Evolutionary conservation across 2,888 invertebrate species (phyloP), one percentile per base, ranked within the genome.

Genomic region (Heliconius cydno): DNA sequence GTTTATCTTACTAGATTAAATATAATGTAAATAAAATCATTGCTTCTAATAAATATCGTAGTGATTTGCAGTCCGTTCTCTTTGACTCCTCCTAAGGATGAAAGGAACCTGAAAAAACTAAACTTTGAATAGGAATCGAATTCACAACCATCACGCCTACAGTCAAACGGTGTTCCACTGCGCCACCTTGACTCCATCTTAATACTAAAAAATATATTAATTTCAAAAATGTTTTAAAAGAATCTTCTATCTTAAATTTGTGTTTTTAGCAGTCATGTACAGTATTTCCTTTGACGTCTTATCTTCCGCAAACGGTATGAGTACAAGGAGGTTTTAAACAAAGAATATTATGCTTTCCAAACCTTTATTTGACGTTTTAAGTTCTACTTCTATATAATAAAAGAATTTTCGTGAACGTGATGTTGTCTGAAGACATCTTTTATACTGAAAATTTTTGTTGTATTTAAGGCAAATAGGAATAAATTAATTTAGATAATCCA

Each of bases 201-300:
- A 22, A 30, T 30, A 10, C 30, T 57, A 10, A 22, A 60, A 25
- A 7, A 60, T 73, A 73, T 60, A 13, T 15, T 25, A 73, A 73
- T 73, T 73, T 73, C 34, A 73, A 34, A 60, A 60, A 34, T 15
- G 1, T 72, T 30, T 30, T 34, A 3, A 60, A 60, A 38, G 15
- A 73, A 38, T 38, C 13, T 38, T 72, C 68, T 22, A 34, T 38
- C 73, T 73, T 60, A 25, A 73, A 38, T 73, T 73, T 57, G 73
- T 73, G 57, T 60, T 73, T 73, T 73, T 73, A 73, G n/a, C 57
- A 73, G 73, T 73, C 73, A 60, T 60, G 60, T 73, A 73, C 73
- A 73, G 34, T 73, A 34, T 57, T 57, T 73, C 60, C 73, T 73
- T 73, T 73, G 73, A 73, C 73, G 73, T 73, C 60, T 73, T 73